phyloP scores from a whole-genome alignment of 2,113 vertebrate species.

The Cacatua alba region DNA sequence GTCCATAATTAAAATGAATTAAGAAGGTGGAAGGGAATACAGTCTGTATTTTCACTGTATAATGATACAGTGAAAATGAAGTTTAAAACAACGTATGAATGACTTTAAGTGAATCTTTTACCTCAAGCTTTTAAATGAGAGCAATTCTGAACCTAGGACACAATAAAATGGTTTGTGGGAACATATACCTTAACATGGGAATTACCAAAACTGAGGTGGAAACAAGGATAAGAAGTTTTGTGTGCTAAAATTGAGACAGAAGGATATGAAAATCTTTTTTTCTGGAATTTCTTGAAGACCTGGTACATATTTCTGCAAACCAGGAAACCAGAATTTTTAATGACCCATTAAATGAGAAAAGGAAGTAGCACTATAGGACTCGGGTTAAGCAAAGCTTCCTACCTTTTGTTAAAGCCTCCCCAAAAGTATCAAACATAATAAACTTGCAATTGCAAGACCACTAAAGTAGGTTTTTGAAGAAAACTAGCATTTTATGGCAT shows the following conservation, averaged over 20 bases:
- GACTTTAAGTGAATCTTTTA: neutral
- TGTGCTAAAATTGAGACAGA: neutral
- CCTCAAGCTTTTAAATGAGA: neutral
- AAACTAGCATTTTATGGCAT: neutral
- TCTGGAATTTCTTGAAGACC: neutral
- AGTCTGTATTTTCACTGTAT: neutral
- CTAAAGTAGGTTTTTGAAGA: neutral
- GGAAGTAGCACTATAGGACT: neutral
- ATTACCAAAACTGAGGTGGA: neutral
- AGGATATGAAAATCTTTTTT: neutral
- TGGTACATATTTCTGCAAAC: neutral
- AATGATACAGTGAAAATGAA: neutral
- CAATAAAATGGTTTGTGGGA: neutral
- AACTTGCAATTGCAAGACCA: neutral
- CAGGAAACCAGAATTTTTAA: neutral
- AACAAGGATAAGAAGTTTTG: neutral
- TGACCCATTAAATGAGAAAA: neutral
- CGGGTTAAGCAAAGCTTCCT: neutral
- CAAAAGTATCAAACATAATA: neutral
- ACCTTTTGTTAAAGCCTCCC: neutral
- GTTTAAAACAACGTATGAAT: neutral
- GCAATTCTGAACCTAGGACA: neutral
- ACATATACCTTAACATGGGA: neutral
- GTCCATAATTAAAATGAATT: neutral
- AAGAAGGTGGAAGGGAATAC: neutral